These are phyloP conservation scores for Ranitomeya imitator DNA, from an alignment of 2,113 vertebrate species.

Conservation along the genomic window DNA sequence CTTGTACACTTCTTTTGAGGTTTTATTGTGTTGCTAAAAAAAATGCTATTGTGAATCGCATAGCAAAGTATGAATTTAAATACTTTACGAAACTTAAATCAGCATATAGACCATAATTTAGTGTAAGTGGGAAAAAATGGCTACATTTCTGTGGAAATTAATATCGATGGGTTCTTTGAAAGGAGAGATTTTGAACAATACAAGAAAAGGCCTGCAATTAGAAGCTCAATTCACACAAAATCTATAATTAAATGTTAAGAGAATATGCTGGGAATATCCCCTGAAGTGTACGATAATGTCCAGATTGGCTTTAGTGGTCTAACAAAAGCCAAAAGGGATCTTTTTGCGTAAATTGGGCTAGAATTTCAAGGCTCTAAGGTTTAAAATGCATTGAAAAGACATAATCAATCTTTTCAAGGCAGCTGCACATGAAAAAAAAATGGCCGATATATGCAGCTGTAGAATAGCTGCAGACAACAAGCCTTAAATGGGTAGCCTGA, in stretches of 20 bases:
- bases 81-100: not conserved
- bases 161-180: not conserved
- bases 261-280: not conserved
- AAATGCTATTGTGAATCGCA: not conserved
- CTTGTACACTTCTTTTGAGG: not conserved
- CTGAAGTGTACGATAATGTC: not conserved
- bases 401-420: not conserved
- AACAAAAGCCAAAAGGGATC: not conserved
- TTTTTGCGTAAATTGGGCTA: no score
- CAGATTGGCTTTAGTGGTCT: not conserved
- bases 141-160: not conserved
- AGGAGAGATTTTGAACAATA: not conserved
- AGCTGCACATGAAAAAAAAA: not conserved
- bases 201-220: not conserved
- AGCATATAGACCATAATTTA: not conserved
- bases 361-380: not conserved
- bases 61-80: not conserved
- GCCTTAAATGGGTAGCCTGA: no score
- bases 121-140: not conserved
- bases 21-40: not conserved
- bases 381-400: not conserved
- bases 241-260: not conserved
- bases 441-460: not conserved
- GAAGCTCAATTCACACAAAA: not conserved
- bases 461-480: no score